phyloP scores from a whole-genome alignment of 2,888 invertebrate genomes.

The Gymnoscelis rufifasciata region DNA sequence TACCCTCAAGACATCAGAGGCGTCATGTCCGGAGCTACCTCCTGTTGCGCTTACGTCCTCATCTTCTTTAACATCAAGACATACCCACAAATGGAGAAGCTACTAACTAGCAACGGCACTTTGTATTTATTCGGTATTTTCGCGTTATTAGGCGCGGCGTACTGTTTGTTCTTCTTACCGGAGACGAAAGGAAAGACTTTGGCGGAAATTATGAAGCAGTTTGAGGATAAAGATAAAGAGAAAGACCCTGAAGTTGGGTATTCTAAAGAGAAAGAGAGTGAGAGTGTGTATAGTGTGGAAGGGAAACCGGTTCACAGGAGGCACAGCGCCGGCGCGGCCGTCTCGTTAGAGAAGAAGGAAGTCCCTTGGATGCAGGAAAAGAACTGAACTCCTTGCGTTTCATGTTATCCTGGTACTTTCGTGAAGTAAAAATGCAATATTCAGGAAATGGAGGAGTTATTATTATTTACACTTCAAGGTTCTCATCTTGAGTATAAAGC shows the following conservation, averaged over 20 bases:
- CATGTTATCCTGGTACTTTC: constrained; percentile 38
- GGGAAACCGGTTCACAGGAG: constrained; percentile 58
- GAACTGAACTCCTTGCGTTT: constrained; percentile 25
- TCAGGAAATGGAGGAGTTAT: too few species aligned
- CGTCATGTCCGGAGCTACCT: constrained; percentile 83
- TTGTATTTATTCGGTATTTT: constrained; percentile 81
- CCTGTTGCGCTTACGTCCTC: constrained; percentile 83
- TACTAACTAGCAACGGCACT: constrained; percentile 81
- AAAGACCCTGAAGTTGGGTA: constrained; percentile 57
- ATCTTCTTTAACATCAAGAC: constrained; percentile 85
- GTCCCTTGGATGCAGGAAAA: constrained; percentile 50
- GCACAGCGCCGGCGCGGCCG: constrained; percentile 63
- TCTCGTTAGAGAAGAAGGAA: constrained; percentile 60
- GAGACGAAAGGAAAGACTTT: constrained; percentile 85
- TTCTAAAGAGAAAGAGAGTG: constrained; percentile 41
- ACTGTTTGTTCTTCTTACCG: constrained; percentile 80
- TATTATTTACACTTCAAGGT: not conserved
- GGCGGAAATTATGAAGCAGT: constrained; percentile 82
- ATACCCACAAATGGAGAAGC: constrained; percentile 80
- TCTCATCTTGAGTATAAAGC: not conserved
- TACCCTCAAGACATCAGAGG: constrained; percentile 84
- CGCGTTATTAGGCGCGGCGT: constrained; percentile 80
- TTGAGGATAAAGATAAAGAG: constrained; percentile 69
- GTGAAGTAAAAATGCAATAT: constrained; percentile 3
- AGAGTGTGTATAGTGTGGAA: constrained; percentile 34